phyloP scores from a whole-genome alignment of 2,797 vertebrate genomes.

The Malacoctenus gilli region DNA sequence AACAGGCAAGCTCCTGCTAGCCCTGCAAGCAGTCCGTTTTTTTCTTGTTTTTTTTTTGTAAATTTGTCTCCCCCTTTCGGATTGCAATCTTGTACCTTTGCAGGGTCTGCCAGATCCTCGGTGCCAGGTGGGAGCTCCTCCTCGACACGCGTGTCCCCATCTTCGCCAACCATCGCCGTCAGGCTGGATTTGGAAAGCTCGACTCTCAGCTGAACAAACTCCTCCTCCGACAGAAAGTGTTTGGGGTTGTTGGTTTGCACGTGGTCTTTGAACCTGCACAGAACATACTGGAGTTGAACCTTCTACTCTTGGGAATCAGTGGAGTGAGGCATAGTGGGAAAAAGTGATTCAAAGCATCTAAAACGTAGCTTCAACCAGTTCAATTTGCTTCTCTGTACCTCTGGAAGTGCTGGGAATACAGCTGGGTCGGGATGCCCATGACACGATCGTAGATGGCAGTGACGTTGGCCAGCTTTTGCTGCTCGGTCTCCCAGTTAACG shows the following conservation, averaged over 20 bases:
- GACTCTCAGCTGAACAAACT: slow-evolving; percentile 91
- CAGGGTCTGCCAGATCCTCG: slow-evolving; percentile 95
- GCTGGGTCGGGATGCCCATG: slow-evolving; percentile 94
- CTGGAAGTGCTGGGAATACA: slow-evolving; percentile 96
- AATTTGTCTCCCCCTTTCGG: no score
- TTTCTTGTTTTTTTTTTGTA: slow-evolving; percentile 21
- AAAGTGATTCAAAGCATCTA: no score
- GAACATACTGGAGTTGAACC: not conserved
- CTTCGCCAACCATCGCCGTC: slow-evolving; percentile 78
- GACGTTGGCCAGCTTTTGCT: slow-evolving; percentile 89
- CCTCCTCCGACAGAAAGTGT: slow-evolving; percentile 91
- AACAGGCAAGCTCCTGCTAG: slow-evolving; percentile 69
- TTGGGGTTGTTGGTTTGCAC: slow-evolving; percentile 94
- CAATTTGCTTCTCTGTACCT: slow-evolving; percentile 80
- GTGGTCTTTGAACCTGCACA: slow-evolving; percentile 93
- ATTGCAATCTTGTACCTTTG: slow-evolving; percentile 83
- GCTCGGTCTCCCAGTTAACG: slow-evolving; percentile 93
- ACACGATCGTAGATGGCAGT: slow-evolving; percentile 94
- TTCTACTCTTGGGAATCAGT: no score
- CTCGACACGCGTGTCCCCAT: slow-evolving; percentile 70
- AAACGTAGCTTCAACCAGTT: no score
- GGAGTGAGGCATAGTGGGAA: no score
- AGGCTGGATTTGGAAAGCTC: slow-evolving; percentile 89
- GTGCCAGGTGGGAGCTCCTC: slow-evolving; percentile 90
- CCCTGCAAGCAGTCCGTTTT: slow-evolving; percentile 54